A percentile compares a stretch with the other conserved stretches of the same genome.
phyloP scores from a whole-genome alignment of 2,888 invertebrate genomes.

The Volucella inanis region DNA sequence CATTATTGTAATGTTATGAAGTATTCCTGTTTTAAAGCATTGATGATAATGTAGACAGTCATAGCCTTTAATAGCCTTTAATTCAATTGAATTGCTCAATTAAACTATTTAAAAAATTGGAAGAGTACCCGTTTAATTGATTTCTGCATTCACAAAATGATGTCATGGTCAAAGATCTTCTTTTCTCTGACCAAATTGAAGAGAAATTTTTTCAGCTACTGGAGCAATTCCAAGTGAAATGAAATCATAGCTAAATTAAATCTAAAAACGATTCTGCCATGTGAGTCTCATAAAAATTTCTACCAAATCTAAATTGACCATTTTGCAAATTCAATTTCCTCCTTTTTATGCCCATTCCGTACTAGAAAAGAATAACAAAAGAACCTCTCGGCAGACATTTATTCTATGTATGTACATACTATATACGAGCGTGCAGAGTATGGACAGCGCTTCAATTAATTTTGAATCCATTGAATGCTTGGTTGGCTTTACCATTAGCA shows the following conservation, averaged over 20 bases:
- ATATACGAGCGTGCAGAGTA: no score
- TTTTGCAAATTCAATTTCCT: conserved; percentile 48
- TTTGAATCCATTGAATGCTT: conserved; percentile 34
- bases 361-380: no score
- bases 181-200: conserved; percentile 47
- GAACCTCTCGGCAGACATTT: no score
- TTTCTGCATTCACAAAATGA: conserved; percentile 8
- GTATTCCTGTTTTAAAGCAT: no score
- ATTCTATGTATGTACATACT: no score
- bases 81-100: no score
- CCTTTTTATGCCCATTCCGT: no score
- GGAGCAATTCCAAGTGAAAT: conserved; percentile 15
- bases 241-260: conserved; percentile 64
- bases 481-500: conserved; percentile 34
- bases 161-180: conserved; percentile 53
- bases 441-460: conserved; percentile 48
- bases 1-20: no score
- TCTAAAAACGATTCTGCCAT: conserved; percentile 15
- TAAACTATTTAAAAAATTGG: no score
- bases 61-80: no score
- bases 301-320: conserved; percentile 18
- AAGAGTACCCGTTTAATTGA: no score
- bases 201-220: conserved; percentile 7
- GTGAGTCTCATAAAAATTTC: conserved; percentile 47
- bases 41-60: no score